A percentile compares a stretch with the other conserved stretches of the same genome.
These are phyloP conservation scores for Mustela nigripes DNA, from an alignment of 2,113 vertebrate genomes.

Conservation along the genomic window DNA sequence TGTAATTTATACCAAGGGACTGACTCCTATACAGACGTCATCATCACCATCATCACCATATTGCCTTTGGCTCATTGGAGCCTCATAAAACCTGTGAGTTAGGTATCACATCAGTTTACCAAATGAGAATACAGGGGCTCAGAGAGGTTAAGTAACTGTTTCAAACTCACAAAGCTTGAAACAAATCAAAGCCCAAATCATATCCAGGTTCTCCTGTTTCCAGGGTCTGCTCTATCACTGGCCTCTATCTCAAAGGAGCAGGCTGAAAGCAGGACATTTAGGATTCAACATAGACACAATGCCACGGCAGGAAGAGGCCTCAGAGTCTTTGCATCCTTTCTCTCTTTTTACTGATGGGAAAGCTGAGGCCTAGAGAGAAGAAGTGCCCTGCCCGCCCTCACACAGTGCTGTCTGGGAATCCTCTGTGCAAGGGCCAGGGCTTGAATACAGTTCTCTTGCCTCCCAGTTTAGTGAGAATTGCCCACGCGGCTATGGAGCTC, in stretches of 20 bases:
- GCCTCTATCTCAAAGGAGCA: slow-evolving; percentile 1
- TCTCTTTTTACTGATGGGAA: neutral
- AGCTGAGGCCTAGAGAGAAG: neutral
- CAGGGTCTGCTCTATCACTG: neutral
- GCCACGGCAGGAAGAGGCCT: slow-evolving; percentile 1
- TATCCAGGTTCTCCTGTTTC: neutral
- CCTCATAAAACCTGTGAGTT: neutral
- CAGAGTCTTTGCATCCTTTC: neutral
- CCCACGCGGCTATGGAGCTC: neutral
- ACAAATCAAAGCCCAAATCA: neutral
- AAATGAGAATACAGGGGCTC: neutral
- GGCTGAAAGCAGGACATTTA: neutral
- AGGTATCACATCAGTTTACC: neutral
- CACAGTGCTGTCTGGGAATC: neutral
- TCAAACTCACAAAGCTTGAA: neutral
- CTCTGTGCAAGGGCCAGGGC: neutral
- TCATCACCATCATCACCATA: neutral
- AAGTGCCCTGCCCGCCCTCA: neutral
- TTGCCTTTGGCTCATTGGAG: neutral
- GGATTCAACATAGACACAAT: neutral
- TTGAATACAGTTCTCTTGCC: neutral
- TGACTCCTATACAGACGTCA: neutral
- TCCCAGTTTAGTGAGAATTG: neutral
- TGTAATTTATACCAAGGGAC: neutral
- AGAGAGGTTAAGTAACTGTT: neutral